phyloP scores from a whole-genome alignment of 64 coral and sea anemone genomes.

The Astreopora myriophthalma region DNA sequence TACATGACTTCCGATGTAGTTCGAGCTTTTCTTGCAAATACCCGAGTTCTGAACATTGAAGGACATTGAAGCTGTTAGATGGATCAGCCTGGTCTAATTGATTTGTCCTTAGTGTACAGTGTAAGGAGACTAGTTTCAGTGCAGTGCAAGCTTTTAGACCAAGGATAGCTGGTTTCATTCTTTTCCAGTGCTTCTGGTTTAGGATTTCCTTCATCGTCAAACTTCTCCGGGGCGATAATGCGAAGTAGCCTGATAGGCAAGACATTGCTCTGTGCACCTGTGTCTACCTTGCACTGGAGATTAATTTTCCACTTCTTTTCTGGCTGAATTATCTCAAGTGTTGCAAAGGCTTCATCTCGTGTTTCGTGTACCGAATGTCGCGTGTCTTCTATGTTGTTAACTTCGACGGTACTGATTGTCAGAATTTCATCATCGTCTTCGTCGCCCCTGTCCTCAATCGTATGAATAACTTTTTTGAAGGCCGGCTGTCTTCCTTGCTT shows the following conservation, averaged over 20 bases:
- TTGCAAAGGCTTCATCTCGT: not conserved
- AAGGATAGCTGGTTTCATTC: slow-evolving; percentile 23
- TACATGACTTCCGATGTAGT: not conserved
- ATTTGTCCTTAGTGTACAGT: slow-evolving; percentile 13
- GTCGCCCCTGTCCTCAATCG: not conserved
- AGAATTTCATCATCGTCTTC: not conserved
- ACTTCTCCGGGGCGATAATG: slow-evolving; percentile 16
- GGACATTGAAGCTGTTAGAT: not conserved
- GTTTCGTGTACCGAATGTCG: not conserved
- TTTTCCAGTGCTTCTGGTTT: slow-evolving; percentile 22
- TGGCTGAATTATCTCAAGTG: slow-evolving; percentile 6
- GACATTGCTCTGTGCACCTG: slow-evolving; percentile 25
- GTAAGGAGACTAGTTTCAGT: slow-evolving; percentile 37
- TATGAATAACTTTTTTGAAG: not conserved
- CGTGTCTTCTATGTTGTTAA: not conserved
- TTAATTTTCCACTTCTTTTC: not conserved
- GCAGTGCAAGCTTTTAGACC: slow-evolving; percentile 1
- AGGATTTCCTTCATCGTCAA: not conserved
- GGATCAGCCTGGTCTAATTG: slow-evolving; percentile 23
- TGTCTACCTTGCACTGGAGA: slow-evolving; percentile 37
- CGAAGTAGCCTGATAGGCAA: slow-evolving; percentile 19
- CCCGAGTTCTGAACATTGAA: not conserved
- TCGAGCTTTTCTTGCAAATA: not conserved
- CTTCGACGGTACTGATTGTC: not conserved
- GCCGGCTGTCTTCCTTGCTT: not conserved